Evolutionary conservation across 2,888 invertebrate species (phyloP).

Genomic region (Ramazzottius varieornatus): DNA sequence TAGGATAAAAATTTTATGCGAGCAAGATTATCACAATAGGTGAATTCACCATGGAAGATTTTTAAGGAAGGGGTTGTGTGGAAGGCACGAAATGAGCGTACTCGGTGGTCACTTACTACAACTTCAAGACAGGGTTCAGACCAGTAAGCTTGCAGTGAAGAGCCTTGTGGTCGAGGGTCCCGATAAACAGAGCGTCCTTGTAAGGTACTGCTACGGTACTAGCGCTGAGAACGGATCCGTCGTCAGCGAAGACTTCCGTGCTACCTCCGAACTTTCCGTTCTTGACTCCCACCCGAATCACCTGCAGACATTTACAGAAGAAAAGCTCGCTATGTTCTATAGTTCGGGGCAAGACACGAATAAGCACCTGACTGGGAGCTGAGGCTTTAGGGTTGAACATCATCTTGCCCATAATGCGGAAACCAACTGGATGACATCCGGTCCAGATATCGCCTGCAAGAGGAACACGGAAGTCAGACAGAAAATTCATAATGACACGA

Average conservation of each 20-base stretch:
- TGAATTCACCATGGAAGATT: no score
- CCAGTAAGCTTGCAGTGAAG: background rate
- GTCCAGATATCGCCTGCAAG: no score
- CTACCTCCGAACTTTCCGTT: background rate
- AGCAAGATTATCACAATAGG: no score
- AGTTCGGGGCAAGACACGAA: no score
- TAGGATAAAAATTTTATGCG: no score
- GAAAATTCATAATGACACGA: no score
- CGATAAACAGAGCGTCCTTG: background rate
- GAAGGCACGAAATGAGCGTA: no score
- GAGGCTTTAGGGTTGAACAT: background rate
- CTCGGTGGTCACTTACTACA: no score
- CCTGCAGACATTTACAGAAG: background rate
- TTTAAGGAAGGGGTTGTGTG: no score
- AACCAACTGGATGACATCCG: background rate
- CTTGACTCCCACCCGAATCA: background rate
- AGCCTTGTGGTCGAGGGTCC: background rate
- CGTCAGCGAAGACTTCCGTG: background rate
- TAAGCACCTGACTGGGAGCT: background rate
- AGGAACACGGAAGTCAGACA: no score
- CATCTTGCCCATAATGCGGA: background rate
- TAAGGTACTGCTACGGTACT: background rate
- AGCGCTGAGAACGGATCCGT: background rate
- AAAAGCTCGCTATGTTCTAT: no score
- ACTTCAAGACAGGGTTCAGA: background rate